phyloP scores from a whole-genome alignment of 2,888 invertebrate genomes.

The Tiliacea aurago region DNA sequence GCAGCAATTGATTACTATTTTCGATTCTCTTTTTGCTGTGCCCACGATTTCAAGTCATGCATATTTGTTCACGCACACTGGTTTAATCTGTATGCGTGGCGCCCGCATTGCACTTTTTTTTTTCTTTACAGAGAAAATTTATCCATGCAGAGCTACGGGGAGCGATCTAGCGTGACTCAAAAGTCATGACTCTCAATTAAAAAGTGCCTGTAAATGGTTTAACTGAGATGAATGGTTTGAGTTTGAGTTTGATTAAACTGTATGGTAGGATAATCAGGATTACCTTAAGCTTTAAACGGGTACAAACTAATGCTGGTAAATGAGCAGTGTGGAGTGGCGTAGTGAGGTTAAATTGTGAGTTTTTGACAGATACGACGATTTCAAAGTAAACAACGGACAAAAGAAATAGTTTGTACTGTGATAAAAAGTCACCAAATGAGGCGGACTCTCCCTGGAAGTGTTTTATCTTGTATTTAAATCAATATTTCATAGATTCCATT shows the following conservation, averaged over 20 bases:
- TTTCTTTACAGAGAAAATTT: not conserved
- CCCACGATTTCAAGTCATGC: not conserved
- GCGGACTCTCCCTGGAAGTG: not conserved
- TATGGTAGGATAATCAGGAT: not conserved
- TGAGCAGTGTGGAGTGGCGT: not conserved
- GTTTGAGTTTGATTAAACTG: no score
- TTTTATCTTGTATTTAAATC: not conserved
- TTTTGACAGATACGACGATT: not conserved
- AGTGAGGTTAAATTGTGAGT: not conserved
- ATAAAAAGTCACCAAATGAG: not conserved
- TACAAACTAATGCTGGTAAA: not conserved
- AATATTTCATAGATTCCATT: not conserved
- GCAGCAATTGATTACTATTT: slow-evolving; percentile 20
- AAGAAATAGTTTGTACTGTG: not conserved
- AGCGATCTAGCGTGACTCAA: not conserved
- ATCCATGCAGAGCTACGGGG: not conserved
- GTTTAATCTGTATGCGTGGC: not conserved
- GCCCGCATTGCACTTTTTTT: not conserved
- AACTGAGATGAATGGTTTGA: no score
- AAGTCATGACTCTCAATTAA: not conserved
- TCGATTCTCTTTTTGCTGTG: not conserved
- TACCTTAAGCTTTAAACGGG: no score
- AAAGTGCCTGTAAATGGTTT: no score
- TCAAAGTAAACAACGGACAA: not conserved
- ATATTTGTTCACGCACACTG: slow-evolving; percentile 6